Evolutionary conservation across 1,140 invertebrate genomes (phyloP), one percentile per base, ranked within the genome.

Genomic region (Latrodectus geometricus): DNA sequence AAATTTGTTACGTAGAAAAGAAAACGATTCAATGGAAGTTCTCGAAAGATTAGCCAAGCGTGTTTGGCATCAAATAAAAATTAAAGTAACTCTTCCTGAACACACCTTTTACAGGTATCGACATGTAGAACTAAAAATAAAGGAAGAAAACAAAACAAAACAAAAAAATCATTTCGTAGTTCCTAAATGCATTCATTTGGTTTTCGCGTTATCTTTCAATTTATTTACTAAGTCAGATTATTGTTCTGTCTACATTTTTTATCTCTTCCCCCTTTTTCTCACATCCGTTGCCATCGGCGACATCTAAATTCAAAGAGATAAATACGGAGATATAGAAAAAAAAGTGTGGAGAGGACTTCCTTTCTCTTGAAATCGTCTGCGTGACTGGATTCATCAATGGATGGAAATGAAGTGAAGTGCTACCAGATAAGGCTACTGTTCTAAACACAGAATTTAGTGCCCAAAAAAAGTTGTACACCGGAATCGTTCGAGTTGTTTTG

Each of bases 211-310:
- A 66, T 70, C 48, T 15, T 50, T 70, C 78, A 70, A 76, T 70
- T 52, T 70, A 49, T 80, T 80, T 80, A 80, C 54, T 52, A 69
- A n/a, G 74, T 54, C 74, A 52, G 54, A 54, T 56, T 76, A 76
- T 20, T 61, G 74, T n/a, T 35, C 54, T 50, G 54, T 49, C 21
- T 14, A 11, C 20, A 69, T 66, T 75, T 14, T 21, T 4, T 78
- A 49, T 69, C 61, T 61, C 69, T 15, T 74, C n/a, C 52, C 69
- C 9, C 69, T 69, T 49, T 61, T 14, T 49, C 12, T 14, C 15
- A 74, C 80, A 82, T 82, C 80, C 80, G 80, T 82, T 82, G 80
- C 80, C 80, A 82, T 11, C 23, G 80, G 80, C 69, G 11, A 82
- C 15, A 8, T 56, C 68, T 9, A 8, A 82, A 61, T 61, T 61